Conservation (phyloP, 2,797 vertebrate genomes). For the Epinephelus malabaricus region DNA sequence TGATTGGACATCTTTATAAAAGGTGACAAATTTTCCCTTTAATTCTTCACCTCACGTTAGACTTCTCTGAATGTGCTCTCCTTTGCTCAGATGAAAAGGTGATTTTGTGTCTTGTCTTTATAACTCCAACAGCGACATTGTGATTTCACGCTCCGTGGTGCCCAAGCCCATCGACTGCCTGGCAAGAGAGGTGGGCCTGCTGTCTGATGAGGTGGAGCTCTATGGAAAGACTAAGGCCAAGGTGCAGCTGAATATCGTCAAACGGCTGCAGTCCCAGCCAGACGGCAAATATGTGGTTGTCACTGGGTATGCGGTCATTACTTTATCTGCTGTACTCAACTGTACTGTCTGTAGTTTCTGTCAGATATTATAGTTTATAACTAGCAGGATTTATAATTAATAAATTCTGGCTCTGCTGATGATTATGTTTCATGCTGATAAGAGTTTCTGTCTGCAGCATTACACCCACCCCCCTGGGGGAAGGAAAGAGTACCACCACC, state of each 20-base stretch:
- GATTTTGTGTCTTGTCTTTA: slow-evolving; percentile 9
- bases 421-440: neutral
- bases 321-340: no score
- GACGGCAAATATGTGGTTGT: slow-evolving; percentile 98
- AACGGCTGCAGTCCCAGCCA: slow-evolving; percentile 89
- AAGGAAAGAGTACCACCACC: slow-evolving; percentile 98
- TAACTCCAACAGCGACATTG: slow-evolving; percentile 90
- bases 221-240: slow-evolving; percentile 97
- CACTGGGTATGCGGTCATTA: slow-evolving; percentile 89
- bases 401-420: neutral
- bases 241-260: slow-evolving; percentile 88
- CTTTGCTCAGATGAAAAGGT: slow-evolving; percentile 9
- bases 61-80: neutral
- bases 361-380: no score
- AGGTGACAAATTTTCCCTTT: no score
- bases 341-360: no score
- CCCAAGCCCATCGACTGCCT: slow-evolving; percentile 90
- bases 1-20: no score
- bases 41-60: neutral
- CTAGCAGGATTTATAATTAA: neutral
- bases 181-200: slow-evolving; percentile 91
- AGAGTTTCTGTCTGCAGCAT: slow-evolving; percentile 85
- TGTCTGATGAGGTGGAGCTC: slow-evolving; percentile 92
- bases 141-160: slow-evolving; percentile 92
- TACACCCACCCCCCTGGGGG: slow-evolving; percentile 97